Percentiles rank a stretch among this genome's conserved stretches.
Conservation (phyloP, 2,888 invertebrate species). For the Linyphia triangularis region DNA sequence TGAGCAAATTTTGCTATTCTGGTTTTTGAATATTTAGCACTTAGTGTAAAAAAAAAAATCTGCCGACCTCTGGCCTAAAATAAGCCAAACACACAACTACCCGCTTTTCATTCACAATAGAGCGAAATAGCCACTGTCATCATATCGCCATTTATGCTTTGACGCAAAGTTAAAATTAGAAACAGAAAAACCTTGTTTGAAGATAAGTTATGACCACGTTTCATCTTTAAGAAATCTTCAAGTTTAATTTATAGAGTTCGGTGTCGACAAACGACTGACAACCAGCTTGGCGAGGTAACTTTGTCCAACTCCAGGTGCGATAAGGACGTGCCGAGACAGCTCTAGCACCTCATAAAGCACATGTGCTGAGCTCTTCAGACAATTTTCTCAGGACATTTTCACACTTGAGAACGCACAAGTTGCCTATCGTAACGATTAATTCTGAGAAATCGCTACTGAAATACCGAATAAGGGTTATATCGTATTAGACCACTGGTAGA, state of each 20-base stretch:
- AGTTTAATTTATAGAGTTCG: conserved; percentile 42
- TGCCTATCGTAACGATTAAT: conserved; percentile 3
- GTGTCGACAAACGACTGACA: conserved; percentile 2
- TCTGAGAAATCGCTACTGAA: conserved; percentile 35
- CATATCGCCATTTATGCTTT: not conserved
- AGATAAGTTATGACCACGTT: conserved; percentile 26
- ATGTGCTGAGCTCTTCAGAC: not conserved
- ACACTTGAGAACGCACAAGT: not conserved
- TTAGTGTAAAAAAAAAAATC: no score
- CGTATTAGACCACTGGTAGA: not conserved
- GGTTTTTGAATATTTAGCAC: no score
- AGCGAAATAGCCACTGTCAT: no score
- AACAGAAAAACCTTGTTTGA: not conserved
- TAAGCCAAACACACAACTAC: no score
- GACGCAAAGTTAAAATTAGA: not conserved
- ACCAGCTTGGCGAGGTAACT: conserved; percentile 7
- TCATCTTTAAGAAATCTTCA: not conserved
- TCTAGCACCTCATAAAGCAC: conserved; percentile 54
- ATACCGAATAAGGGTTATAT: conserved; percentile 18
- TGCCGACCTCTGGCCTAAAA: no score
- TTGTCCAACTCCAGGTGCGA: conserved; percentile 26
- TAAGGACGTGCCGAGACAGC: conserved; percentile 42
- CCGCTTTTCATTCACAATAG: no score
- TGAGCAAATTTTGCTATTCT: no score
- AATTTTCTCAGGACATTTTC: conserved; percentile 1